These are phyloP conservation scores for Tetragonisca angustula DNA, from an alignment of 2,888 invertebrate species.

Conservation along the genomic window DNA sequence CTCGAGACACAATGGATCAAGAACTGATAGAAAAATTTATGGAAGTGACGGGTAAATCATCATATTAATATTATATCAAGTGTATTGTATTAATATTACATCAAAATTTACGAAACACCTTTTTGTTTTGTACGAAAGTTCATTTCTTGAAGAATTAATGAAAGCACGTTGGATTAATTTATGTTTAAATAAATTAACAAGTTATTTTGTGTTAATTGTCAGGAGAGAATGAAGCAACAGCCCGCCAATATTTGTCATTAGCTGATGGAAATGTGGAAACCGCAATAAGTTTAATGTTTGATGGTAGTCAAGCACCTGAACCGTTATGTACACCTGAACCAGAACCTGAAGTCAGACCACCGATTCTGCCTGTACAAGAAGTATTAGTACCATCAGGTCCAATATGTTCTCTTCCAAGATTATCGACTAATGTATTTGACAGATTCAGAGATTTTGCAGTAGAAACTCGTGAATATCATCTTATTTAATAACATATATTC, in stretches of 20 bases:
- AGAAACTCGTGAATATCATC: slow-evolving; percentile 78
- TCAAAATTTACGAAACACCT: neutral
- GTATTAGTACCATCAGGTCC: slow-evolving; percentile 80
- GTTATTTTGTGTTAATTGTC: slow-evolving; percentile 2
- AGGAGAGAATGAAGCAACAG: slow-evolving; percentile 80
- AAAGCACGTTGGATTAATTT: neutral
- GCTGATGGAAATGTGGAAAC: slow-evolving; percentile 81
- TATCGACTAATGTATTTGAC: slow-evolving; percentile 80
- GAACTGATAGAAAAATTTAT: slow-evolving; percentile 80
- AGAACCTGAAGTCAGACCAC: slow-evolving; percentile 78
- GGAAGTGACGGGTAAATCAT: slow-evolving; percentile 80
- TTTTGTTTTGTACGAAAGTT: neutral
- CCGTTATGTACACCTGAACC: slow-evolving; percentile 37
- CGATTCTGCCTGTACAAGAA: slow-evolving; percentile 81
- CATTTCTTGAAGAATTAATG: neutral
- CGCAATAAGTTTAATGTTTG: slow-evolving; percentile 81
- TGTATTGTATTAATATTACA: neutral
- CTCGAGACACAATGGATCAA: slow-evolving; percentile 75
- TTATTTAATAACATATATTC: neutral
- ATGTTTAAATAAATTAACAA: neutral
- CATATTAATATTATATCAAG: neutral
- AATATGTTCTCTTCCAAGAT: slow-evolving; percentile 77
- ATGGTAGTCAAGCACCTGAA: slow-evolving; percentile 70
- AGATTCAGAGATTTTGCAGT: slow-evolving; percentile 82
- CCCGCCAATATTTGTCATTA: slow-evolving; percentile 78